Evolutionary conservation across 2,888 invertebrate species (phyloP), one percentile per base, ranked within the genome.

Genomic region (Cheilosia vernalis): DNA sequence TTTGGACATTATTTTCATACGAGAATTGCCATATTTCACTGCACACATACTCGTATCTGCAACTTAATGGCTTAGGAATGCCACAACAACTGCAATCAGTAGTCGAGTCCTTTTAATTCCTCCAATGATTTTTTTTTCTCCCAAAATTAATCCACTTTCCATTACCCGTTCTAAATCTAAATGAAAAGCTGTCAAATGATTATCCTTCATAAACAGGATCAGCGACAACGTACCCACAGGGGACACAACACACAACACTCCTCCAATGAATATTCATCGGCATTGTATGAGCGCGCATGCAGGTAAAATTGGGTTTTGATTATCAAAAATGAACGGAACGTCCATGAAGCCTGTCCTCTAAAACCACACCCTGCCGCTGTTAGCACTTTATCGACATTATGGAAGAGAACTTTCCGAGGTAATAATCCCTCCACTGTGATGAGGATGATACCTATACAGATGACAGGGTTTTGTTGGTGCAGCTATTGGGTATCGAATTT

Each of bases 141-240:
- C 1, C 2, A 21, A 15, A 27, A 27, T 24, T 47, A 58, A 10
- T 70, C 51, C 53, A 66, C 7, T 64, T n/a, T 24, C 21, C 30
- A 55, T 37, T 56, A 37, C 21, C 30, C 49, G 63, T 61, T 67
- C 44, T 37, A 61, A 69, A 30, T 79, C 64, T 42, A 70, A 69
- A 70, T 56, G 73, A 74, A 79, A 74, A 64, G 63, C 73, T 74
- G 79, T 70, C 74, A 74, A 58, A 70, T 80, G 40, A 77, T 77
- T 80, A 84, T 80, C 80, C 84, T 80, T 60, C 64, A 76, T 70
- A 84, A 84, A 80, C 80, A 84, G 80, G 84, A 84, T 80, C 58
- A 84, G 56, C 42, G 73, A 55, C 47, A 58, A 53, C 51, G 37
- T 30, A 30, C 30, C 33, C 51, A 51, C 24, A 17, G 53, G 10